Conservation (phyloP, 2,888 invertebrate genomes). For the Philhelius pedissequus region DNA sequence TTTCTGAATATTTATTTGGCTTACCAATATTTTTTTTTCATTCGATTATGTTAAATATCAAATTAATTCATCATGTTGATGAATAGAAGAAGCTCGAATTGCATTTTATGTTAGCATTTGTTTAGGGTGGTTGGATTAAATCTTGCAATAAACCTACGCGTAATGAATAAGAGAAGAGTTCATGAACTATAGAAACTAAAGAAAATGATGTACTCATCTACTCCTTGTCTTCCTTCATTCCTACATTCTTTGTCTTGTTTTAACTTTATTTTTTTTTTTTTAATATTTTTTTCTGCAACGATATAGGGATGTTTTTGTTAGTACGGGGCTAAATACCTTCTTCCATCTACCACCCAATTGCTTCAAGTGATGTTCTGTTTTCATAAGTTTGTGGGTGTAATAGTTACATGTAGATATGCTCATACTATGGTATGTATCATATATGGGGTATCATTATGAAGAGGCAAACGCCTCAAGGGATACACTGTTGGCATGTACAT, state of each 20-base stretch:
- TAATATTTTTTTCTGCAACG: background rate
- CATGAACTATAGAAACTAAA: slow-evolving; percentile 32
- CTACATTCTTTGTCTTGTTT: background rate
- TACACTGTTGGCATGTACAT: no score
- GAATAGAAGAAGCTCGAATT: background rate
- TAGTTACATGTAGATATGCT: no score
- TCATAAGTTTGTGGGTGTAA: slow-evolving; percentile 4
- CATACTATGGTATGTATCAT: no score
- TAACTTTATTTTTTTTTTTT: background rate
- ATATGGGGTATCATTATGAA: slow-evolving; percentile 12
- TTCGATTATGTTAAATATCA: background rate
- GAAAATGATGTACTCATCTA: slow-evolving; percentile 19
- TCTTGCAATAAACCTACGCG: background rate
- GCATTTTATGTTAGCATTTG: background rate
- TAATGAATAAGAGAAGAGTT: slow-evolving; percentile 17
- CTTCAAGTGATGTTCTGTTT: background rate
- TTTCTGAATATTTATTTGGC: background rate
- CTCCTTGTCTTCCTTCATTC: background rate
- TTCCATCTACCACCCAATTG: no score
- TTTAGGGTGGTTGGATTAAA: background rate
- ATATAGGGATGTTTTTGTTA: background rate
- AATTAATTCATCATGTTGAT: background rate
- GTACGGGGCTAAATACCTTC: background rate
- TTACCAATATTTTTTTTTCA: background rate
- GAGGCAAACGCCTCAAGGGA: slow-evolving; percentile 12